phyloP scores from a whole-genome alignment of 2,113 vertebrate species.

The Balaenoptera acutorostrata region DNA sequence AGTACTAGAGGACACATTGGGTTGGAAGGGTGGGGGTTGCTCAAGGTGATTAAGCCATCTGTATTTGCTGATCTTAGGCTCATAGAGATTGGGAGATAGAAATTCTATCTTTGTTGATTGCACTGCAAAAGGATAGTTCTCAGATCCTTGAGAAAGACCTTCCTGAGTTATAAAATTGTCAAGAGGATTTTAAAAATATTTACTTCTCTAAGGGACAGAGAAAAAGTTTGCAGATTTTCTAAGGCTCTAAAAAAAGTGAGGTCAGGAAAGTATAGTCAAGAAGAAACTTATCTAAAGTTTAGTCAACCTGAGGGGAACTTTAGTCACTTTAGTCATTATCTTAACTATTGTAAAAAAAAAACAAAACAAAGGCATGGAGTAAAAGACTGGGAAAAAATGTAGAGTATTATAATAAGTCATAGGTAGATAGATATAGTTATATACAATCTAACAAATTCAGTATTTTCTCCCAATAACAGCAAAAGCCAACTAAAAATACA shows the following conservation, averaged over 20 bases:
- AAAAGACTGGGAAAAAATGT: neutral
- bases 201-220: neutral
- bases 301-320: neutral
- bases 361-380: neutral
- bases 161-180: neutral
- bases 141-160: neutral
- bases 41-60: neutral
- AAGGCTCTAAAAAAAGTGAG: neutral
- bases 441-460: neutral
- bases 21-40: accelerated
- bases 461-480: neutral
- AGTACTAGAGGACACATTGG: neutral
- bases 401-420: neutral
- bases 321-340: neutral
- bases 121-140: neutral
- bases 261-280: neutral
- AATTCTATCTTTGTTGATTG: neutral
- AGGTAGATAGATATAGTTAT: neutral
- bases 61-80: neutral
- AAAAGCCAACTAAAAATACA: neutral
- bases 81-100: neutral
- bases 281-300: neutral
- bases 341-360: neutral
- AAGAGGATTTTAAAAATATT: neutral
- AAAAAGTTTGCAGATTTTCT: neutral